Conservation (phyloP, 2,797 vertebrate genomes). For the Okamejei kenojei region DNA sequence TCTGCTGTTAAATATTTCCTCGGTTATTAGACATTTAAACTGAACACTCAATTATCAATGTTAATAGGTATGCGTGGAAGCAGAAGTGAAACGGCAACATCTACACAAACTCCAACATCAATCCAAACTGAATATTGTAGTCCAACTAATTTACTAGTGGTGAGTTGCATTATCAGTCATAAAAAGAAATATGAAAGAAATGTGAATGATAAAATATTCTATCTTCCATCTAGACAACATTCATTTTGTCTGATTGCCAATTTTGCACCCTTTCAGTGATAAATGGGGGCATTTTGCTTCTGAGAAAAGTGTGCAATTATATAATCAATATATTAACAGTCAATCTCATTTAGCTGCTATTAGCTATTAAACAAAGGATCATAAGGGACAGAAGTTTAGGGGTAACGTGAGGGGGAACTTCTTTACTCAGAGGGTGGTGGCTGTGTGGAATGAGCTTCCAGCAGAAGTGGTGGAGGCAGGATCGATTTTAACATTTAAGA, state of each 20-base stretch:
- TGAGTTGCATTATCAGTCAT: neutral
- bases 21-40: neutral
- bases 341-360: neutral
- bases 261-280: neutral
- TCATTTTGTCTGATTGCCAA: neutral
- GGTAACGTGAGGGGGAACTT: too few relatives aligned
- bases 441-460: too few relatives aligned
- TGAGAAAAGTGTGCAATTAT: neutral
- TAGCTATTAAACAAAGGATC: neutral
- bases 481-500: too few relatives aligned
- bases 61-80: neutral
- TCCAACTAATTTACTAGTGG: neutral
- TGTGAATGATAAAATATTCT: conserved; percentile 1
- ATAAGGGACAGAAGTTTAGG: too few relatives aligned
- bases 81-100: neutral
- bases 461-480: too few relatives aligned
- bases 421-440: too few relatives aligned
- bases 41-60: neutral
- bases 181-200: neutral
- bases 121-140: neutral
- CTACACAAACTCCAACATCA: neutral
- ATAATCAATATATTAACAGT: neutral
- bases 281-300: neutral
- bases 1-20: neutral
- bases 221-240: neutral